Evolutionary conservation across 2,888 invertebrate species (phyloP), one percentile per base, ranked within the genome.

Genomic region (Oscheius sp.): DNA sequence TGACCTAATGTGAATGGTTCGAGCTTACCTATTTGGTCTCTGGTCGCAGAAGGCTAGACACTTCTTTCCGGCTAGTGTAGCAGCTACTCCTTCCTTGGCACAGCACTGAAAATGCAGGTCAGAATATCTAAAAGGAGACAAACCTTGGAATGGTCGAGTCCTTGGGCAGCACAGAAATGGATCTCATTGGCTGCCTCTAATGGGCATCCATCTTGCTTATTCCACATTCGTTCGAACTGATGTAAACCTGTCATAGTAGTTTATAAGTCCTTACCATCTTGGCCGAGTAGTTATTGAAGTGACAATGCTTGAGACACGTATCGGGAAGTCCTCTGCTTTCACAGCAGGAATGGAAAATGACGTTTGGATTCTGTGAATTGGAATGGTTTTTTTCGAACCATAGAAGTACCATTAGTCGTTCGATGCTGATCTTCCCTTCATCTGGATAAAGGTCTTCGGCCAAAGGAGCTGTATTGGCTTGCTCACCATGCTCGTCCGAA

Each of bases 151-250:
- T 85, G 85, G 70, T 85, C 84, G 5, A 80, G 70, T 35, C 85
- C 83, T 71, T 83, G 83, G 9, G 84, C 85, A 10, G 85, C 85
- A 74, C 85, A 85, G 68, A 77, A 86, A 59, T 86, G 86, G 33
- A 86, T 82, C 62, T 86, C 86, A 51, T 85, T 82, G 48, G 85
- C 75, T 1, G 86, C 85, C 13, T 83, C 82, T 53, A 86, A 79
- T 4, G 86, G 86, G 60, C 86, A 86, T 7, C 72, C 76, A 73
- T 85, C 82, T 0, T 65, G 63, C 37, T 79, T 78, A 70, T 82
- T 81, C 76, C 85, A 86, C 85, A 86, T 86, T 32, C 74, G 58
- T 74, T 84, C 84, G 1, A 86, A 77, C 85, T 85, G 74, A 70
- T 76, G 62, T 47, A n/a, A 11, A n/a, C 2, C 21, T 21, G 13